Evolutionary conservation across 1,140 invertebrate species (phyloP).

Genomic region (Proctacanthus coquilletti): DNA sequence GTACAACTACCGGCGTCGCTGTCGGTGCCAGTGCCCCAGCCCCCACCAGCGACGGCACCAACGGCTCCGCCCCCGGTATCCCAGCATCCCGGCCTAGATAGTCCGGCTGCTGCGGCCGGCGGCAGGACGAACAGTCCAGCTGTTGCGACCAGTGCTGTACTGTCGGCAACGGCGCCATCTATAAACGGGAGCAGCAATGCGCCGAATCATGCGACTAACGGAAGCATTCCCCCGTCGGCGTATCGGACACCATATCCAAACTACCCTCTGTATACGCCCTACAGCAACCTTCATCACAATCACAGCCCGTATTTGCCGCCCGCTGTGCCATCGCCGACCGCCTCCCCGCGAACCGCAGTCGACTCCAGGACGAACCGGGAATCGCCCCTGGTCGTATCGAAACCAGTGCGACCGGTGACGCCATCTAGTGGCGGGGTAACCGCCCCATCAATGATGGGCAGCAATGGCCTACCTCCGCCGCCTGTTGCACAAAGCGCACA

Average conservation of each 20-base stretch:
- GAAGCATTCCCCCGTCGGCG: slow-evolving; percentile 41
- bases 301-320: slow-evolving; percentile 48
- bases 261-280: slow-evolving; percentile 52
- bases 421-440: slow-evolving; percentile 20
- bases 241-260: slow-evolving; percentile 45
- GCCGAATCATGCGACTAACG: slow-evolving; percentile 31
- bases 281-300: slow-evolving; percentile 48
- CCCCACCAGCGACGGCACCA: slow-evolving; percentile 7
- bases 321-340: slow-evolving; percentile 41
- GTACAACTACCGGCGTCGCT: slow-evolving; percentile 11
- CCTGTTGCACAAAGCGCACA: slow-evolving; percentile 7
- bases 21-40: slow-evolving; percentile 11
- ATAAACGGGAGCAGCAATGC: slow-evolving; percentile 22
- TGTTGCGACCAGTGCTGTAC: slow-evolving; percentile 32
- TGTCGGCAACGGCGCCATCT: slow-evolving; percentile 33
- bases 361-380: slow-evolving; percentile 38
- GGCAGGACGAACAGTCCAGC: slow-evolving; percentile 29
- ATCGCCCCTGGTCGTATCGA: slow-evolving; percentile 33
- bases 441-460: not conserved
- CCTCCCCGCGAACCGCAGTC: slow-evolving; percentile 42
- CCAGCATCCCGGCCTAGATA: slow-evolving; percentile 17
- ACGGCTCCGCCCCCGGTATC: slow-evolving; percentile 14
- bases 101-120: slow-evolving; percentile 13
- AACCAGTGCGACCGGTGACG: slow-evolving; percentile 32
- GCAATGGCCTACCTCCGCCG: not conserved